Percentiles rank a stretch among this genome's conserved stretches.
Conservation (phyloP, 1,140 invertebrate genomes). For the Vanessa tameamea region DNA sequence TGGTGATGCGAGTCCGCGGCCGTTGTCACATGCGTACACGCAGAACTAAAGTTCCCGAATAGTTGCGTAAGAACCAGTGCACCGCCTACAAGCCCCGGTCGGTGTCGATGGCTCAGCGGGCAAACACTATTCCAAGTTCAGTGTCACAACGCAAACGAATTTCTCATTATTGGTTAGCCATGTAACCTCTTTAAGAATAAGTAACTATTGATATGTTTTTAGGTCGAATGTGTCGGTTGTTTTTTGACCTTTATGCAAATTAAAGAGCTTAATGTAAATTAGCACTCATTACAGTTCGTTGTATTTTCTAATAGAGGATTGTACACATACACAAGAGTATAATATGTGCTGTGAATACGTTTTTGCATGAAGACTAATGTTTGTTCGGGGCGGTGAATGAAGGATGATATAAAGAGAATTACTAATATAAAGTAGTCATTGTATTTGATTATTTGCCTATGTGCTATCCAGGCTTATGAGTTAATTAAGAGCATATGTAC, state of each 20-base stretch:
- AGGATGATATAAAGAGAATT: background rate
- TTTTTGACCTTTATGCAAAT: conserved; percentile 31
- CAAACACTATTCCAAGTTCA: conserved; percentile 67
- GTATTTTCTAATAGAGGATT: conserved; percentile 9
- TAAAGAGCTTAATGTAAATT: conserved; percentile 18
- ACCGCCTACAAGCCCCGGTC: conserved; percentile 52
- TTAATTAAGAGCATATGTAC: conserved; percentile 63
- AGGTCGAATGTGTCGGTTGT: conserved; percentile 23
- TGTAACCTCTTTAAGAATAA: conserved; percentile 17
- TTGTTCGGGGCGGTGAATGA: conserved; percentile 1
- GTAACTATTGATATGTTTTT: conserved; percentile 18
- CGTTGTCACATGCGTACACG: conserved; percentile 56
- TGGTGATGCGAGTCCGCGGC: conserved; percentile 50
- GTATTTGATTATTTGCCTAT: conserved; percentile 27
- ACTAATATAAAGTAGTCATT: conserved; percentile 21
- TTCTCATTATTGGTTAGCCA: conserved; percentile 10
- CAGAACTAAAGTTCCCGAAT: conserved; percentile 52
- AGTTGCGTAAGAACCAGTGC: conserved; percentile 71
- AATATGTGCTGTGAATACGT: background rate
- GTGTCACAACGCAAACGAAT: conserved; percentile 53
- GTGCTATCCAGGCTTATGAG: conserved; percentile 58
- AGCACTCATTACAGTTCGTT: conserved; percentile 11
- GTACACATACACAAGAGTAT: background rate
- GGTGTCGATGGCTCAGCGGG: conserved; percentile 42
- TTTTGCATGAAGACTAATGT: background rate